A percentile compares a stretch with the other conserved stretches of the same genome.
These are phyloP conservation scores for Anableps anableps DNA, from an alignment of 2,797 vertebrate species.

Conservation along the genomic window DNA sequence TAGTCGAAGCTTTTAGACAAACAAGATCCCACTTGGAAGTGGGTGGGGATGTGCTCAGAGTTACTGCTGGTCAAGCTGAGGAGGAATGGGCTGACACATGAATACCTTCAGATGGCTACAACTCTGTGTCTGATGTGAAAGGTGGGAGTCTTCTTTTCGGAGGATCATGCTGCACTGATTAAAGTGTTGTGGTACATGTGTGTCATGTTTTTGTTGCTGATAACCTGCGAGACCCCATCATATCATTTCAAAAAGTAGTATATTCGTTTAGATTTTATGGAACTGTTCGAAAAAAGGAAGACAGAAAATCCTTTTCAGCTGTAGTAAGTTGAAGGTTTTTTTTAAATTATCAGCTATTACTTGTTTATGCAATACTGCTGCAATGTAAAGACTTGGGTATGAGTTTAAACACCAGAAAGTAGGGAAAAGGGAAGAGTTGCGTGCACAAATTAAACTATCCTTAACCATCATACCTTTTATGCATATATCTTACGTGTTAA, in stretches of 20 bases:
- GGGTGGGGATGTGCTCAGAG: constrained; percentile 53
- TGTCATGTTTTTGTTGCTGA: constrained; percentile 16
- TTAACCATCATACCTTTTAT: not conserved
- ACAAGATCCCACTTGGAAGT: constrained; percentile 67
- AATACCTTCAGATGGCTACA: constrained; percentile 54
- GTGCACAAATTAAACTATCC: not conserved
- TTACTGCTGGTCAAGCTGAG: constrained; percentile 65
- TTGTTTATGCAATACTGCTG: not conserved
- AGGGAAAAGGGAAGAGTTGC: not conserved
- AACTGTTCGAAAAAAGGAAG: not conserved
- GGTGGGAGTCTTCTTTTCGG: not conserved
- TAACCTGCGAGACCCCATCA: not conserved
- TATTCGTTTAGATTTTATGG: not conserved
- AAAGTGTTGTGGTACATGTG: not conserved
- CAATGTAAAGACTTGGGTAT: not conserved
- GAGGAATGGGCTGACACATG: constrained; percentile 40
- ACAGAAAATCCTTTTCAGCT: not conserved
- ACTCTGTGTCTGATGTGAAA: constrained; percentile 34
- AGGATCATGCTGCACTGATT: not conserved
- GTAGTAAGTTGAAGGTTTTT: not conserved
- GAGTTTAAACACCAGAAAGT: not conserved
- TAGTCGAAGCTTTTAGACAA: constrained; percentile 72
- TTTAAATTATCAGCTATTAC: not conserved
- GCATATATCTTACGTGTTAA: not conserved
- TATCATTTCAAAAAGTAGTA: not conserved